A percentile compares a stretch with the other conserved stretches of the same genome.
phyloP scores from a whole-genome alignment of 1,140 invertebrate species.

The Platorchestia sp. region DNA sequence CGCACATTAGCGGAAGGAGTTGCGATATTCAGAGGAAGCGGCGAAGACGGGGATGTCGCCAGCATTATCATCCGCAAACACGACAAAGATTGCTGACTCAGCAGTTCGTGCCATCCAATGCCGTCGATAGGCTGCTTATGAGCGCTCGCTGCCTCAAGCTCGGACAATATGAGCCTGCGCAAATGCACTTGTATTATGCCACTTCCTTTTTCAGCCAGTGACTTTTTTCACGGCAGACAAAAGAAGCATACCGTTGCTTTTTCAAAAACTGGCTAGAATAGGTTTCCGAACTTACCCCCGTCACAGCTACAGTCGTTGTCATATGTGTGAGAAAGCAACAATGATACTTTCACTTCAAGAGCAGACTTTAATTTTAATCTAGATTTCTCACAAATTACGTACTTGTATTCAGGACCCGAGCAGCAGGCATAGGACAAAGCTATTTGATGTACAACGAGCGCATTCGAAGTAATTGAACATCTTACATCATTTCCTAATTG shows the following conservation, averaged over 20 bases:
- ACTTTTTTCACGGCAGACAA: background rate
- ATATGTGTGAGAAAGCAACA: background rate
- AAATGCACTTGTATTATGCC: background rate
- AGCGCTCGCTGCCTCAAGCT: slow-evolving; percentile 40
- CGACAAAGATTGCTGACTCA: slow-evolving; percentile 5
- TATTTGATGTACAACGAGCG: background rate
- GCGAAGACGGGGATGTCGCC: background rate
- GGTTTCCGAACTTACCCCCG: background rate
- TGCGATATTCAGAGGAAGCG: background rate
- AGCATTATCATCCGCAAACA: slow-evolving; percentile 4
- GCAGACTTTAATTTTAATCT: background rate
- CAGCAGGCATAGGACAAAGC: background rate
- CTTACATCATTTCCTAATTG: background rate
- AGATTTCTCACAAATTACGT: background rate
- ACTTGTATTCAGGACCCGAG: background rate
- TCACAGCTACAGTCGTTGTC: background rate
- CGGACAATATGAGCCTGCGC: background rate
- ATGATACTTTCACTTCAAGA: background rate
- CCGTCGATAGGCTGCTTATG: slow-evolving; percentile 19
- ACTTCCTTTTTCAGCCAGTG: background rate
- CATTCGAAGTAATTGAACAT: background rate
- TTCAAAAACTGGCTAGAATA: background rate
- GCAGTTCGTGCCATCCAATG: background rate
- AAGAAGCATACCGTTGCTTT: background rate
- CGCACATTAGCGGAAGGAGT: background rate